Evolutionary conservation across 2,797 vertebrate species (phyloP).

Genomic region (Takifugu ocellatus): DNA sequence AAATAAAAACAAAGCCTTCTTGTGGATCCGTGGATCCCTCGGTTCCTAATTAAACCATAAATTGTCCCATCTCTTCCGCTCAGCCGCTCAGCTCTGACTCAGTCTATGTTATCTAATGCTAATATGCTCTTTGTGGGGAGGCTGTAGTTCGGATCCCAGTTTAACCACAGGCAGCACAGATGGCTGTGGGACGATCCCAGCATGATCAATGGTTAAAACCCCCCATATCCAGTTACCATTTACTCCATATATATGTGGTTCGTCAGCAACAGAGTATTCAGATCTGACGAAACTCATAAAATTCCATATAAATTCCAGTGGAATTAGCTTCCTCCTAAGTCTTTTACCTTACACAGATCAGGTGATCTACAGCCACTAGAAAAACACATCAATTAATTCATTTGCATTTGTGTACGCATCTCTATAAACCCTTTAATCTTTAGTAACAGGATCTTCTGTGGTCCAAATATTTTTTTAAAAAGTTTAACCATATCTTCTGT

Average conservation of each 20-base stretch:
- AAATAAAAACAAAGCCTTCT: conserved; percentile 42
- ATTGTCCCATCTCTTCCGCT: conserved; percentile 59
- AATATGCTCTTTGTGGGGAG: conserved; percentile 54
- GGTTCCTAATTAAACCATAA: conserved; percentile 56
- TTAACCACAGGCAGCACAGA: conserved; percentile 40
- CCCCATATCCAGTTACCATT: conserved; percentile 51
- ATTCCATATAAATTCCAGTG: not conserved
- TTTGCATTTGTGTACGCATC: too few species aligned
- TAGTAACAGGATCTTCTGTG: too few species aligned
- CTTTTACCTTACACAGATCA: not conserved
- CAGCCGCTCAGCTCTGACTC: conserved; percentile 51
- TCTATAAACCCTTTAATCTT: too few species aligned
- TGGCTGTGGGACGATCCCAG: conserved; percentile 41
- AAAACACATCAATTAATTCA: too few species aligned
- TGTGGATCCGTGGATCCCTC: conserved; percentile 15
- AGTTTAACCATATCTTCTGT: too few species aligned
- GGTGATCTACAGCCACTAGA: too few species aligned
- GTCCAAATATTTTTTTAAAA: too few species aligned
- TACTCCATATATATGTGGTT: not conserved
- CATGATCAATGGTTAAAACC: conserved; percentile 30
- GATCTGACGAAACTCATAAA: not conserved
- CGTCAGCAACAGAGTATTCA: too few species aligned
- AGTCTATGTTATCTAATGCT: conserved; percentile 39
- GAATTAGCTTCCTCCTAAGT: too few species aligned
- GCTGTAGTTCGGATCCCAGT: conserved; percentile 17